Evolutionary conservation across 2,888 invertebrate species (phyloP).

Genomic region (Pachydiplax longipennis): DNA sequence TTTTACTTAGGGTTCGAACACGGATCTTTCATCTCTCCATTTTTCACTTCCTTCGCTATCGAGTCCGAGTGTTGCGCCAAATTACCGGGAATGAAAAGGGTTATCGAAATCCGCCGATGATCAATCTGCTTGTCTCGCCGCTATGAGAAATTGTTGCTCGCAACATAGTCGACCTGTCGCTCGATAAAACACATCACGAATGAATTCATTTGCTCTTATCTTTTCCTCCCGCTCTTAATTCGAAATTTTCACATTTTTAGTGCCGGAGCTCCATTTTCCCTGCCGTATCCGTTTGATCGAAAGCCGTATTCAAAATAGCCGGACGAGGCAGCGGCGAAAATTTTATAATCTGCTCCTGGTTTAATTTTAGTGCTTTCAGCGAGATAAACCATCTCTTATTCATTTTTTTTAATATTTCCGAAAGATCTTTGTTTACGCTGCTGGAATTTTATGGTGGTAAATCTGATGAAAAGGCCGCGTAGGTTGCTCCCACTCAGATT

Average conservation of each 20-base stretch:
- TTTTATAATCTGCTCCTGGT: neutral
- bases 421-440: too few species aligned
- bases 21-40: neutral
- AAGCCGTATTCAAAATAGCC: neutral
- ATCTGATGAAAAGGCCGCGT: too few species aligned
- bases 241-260: neutral
- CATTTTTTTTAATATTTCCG: too few species aligned
- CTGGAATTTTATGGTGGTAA: too few species aligned
- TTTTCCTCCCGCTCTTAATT: neutral
- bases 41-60: neutral
- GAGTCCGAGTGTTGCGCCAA: neutral
- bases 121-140: neutral
- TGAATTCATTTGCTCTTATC: neutral
- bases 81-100: neutral
- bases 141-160: neutral
- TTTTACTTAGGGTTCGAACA: neutral
- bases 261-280: neutral
- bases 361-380: neutral
- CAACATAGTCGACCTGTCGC: neutral
- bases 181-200: neutral
- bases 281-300: neutral
- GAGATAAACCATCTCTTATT: neutral
- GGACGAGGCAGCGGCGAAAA: neutral
- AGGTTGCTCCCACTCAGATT: too few species aligned
- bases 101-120: neutral